Base-by-base conservation (phyloP, 2,797 vertebrate genomes). In the Alectoris magna region DNA sequence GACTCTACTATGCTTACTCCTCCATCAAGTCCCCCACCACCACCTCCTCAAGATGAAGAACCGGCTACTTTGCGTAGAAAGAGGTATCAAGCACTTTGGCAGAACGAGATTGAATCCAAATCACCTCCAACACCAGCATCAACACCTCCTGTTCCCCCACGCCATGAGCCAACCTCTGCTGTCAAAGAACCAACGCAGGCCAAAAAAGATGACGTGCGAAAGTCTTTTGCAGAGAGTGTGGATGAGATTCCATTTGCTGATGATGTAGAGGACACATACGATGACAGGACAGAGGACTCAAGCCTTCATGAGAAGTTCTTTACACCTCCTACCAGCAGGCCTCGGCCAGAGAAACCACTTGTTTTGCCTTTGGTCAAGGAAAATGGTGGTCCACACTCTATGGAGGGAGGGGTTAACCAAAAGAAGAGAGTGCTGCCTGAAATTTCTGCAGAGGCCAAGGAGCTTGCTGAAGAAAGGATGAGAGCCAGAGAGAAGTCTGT, bases 211-310 rank as follows among this genome's bases (percentile, higher is more conserved):
- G 98, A 98, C 2, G 95, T 94, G 3, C 98, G 98, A 36, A 99
- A 99, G 92, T 99, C 99, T 0, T 99, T 99, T 11, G 99, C 98
- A 9, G 99, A 99, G 97, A 99, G 98, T 0, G 99, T 99, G 74
- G 99, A 99, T 14, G 99, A 99, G 96, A 99, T 99, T 82, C 99
- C 99, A 0, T 99, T 99, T 80, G 99, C 99, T 0, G 99, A 99
- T 2, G 99, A 99, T 0, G 99, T 99, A 46, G 99, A 99, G 63
- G 99, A 99, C 84, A 98, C 98, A 0, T 99, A 98, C 0, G 99
- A 99, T 27, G 99, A 99, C 72, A 98, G 97, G 70, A 98, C 98
- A 0, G 98, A 99, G 41, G 98, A 99, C 83, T 97, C 97, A 0
- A 98, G 98, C 93, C 89, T 96, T 60, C 98, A 98, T 6, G 98